phyloP scores from a whole-genome alignment of 1,140 invertebrate genomes.

The Lucilia cuprina region DNA sequence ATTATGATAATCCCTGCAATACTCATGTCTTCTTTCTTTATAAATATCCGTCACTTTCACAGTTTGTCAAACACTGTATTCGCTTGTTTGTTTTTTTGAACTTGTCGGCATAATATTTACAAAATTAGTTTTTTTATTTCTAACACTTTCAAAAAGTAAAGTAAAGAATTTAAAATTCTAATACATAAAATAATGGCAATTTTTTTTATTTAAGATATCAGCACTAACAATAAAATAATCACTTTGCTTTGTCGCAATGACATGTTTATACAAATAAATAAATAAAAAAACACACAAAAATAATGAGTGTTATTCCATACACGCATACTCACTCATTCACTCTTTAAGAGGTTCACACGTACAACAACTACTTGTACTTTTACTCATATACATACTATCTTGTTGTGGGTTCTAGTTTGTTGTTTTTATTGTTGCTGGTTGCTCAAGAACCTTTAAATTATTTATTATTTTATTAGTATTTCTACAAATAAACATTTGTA shows the following conservation, averaged over 20 bases:
- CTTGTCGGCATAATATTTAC: background rate
- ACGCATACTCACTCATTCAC: background rate
- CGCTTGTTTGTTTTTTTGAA: background rate
- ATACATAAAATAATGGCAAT: background rate
- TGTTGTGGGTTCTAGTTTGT: background rate
- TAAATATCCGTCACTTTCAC: background rate
- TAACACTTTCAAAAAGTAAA: background rate
- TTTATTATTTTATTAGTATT: background rate
- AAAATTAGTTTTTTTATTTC: background rate
- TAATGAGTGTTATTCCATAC: background rate
- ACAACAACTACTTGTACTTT: background rate
- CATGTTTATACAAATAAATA: slow-evolving; percentile 14
- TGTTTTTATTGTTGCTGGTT: background rate
- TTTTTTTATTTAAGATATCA: background rate
- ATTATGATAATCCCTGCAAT: too few species aligned
- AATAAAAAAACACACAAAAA: background rate
- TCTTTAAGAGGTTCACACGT: background rate
- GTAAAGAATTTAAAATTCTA: background rate
- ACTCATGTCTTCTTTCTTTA: too few species aligned
- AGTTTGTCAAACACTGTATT: background rate
- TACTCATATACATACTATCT: background rate
- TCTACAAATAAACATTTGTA: background rate
- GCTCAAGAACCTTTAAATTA: background rate
- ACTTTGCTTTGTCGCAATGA: background rate
- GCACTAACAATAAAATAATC: background rate